These are phyloP conservation scores for Campylomormyrus tamandua DNA, from an alignment of 2,113 vertebrate species.

Conservation along the genomic window DNA sequence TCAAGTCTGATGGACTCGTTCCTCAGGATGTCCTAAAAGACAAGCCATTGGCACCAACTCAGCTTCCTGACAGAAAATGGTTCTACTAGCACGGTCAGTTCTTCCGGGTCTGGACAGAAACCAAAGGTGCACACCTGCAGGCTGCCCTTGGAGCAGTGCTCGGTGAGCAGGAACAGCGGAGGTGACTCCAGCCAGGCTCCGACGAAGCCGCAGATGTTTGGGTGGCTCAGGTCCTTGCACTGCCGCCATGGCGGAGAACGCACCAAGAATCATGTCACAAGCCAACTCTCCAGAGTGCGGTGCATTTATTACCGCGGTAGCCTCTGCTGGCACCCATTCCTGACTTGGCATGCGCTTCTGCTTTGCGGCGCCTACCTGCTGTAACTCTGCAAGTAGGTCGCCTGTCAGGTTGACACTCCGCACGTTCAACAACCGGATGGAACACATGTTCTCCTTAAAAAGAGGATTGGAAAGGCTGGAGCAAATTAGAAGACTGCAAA, in stretches of 20 bases:
- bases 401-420: constrained; percentile 28
- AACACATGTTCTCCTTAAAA: constrained; percentile 30
- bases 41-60: not conserved
- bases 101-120: not conserved
- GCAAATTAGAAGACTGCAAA: not conserved
- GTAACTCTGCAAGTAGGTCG: constrained; percentile 32
- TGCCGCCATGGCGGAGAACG: not conserved
- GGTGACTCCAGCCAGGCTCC: constrained; percentile 31
- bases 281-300: not conserved
- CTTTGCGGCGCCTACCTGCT: constrained; percentile 22
- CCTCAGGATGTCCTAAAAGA: constrained; percentile 37
- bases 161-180: constrained; percentile 30
- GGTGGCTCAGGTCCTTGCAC: constrained; percentile 34
- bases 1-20: constrained; percentile 40
- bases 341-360: not conserved
- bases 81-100: not conserved
- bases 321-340: not conserved
- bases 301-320: not conserved
- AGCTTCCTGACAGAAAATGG: not conserved
- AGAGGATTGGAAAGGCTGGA: not conserved
- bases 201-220: constrained; percentile 37
- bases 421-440: constrained; percentile 20
- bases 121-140: constrained; percentile 23
- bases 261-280: not conserved
- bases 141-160: constrained; percentile 41